Evolutionary conservation across 2,113 vertebrate species (phyloP), one percentile per base, ranked within the genome.

Genomic region (Takifugu bimaculatus): DNA sequence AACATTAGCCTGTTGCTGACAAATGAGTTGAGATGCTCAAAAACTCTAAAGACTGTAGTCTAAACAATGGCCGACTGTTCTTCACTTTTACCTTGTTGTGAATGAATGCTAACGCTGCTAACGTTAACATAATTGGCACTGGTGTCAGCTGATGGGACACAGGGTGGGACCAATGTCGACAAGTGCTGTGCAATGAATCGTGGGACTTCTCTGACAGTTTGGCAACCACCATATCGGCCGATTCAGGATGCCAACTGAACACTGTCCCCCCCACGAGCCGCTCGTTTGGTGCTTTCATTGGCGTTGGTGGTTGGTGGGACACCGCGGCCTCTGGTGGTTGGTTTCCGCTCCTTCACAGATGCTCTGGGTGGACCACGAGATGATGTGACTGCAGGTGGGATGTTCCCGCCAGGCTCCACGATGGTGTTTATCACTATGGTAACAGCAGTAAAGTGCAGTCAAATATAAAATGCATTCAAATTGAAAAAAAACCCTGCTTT

Each of bases 351-450:
- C 87, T 60, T 93, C 58, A 72, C 66, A 9, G 85, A 58, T 25
- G 87, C 80, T 67, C 86, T 39, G 91, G 71, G 84, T 85, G 79
- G 93, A 74, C 67, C 29, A 70, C 70, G 0, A 58, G 10, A 25
- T 0, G 88, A 64, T 3, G 84, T 35, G 64, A 73, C 75, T 13
- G 71, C 67, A 44, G 91, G 53, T 75, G 93, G 93, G 61, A 93
- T 83, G 70, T 83, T 88, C 54, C 92, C 91, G 2, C 86, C 85
- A 28, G 95, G 95, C 73, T 98, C 96, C 83, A 99, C 90, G 0
- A 97, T 93, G 29, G 92, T 94, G 0, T 99, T 98, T 78, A 98
- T 98, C 15, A 97, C 96, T 98, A 70, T n/a, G 1, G 54, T 47
- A 65, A 63, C 13, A 51, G 0, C 61, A 68, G 15, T 20, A 20